Percentiles rank a stretch among this genome's conserved stretches.
These are phyloP conservation scores for Petrocephalus schoutedeni DNA, from an alignment of 2,797 vertebrate genomes.

Conservation along the genomic window DNA sequence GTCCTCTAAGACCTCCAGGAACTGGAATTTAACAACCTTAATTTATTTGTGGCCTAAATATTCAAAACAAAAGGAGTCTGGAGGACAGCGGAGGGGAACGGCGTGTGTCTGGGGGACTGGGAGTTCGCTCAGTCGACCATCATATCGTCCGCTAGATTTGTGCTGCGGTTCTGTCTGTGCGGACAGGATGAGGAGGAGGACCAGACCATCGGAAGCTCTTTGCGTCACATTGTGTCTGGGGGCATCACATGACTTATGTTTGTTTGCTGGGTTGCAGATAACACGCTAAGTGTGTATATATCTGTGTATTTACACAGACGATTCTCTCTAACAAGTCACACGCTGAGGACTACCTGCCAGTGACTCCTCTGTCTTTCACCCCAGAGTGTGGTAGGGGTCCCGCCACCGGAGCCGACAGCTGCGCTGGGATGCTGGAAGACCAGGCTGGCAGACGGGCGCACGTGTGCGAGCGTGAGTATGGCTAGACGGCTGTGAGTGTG, in stretches of 20 bases:
- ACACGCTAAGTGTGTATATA: not conserved
- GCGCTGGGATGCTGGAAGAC: not conserved
- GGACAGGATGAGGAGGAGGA: not conserved
- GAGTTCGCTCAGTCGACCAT: not conserved
- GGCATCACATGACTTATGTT: not conserved
- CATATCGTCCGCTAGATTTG: not conserved
- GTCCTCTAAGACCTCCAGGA: not conserved
- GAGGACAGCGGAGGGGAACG: not conserved
- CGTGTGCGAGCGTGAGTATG: not conserved
- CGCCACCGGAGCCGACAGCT: not conserved
- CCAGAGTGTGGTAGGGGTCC: slow-evolving; percentile 5
- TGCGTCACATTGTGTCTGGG: not conserved
- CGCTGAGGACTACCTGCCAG: too few relatives aligned
- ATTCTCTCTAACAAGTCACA: not conserved
- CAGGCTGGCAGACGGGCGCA: not conserved
- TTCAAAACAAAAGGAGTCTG: not conserved
- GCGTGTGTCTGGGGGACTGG: not conserved
- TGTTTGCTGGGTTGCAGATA: not conserved
- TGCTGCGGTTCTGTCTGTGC: not conserved
- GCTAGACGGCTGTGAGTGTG: not conserved
- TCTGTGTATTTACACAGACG: not conserved
- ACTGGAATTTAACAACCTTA: not conserved
- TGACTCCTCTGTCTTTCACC: not conserved
- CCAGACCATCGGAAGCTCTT: not conserved
- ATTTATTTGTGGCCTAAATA: not conserved